A percentile compares a stretch with the other conserved stretches of the same genome.
Conservation (phyloP, 2,797 vertebrate species). For the Crocidura indochinensis region DNA sequence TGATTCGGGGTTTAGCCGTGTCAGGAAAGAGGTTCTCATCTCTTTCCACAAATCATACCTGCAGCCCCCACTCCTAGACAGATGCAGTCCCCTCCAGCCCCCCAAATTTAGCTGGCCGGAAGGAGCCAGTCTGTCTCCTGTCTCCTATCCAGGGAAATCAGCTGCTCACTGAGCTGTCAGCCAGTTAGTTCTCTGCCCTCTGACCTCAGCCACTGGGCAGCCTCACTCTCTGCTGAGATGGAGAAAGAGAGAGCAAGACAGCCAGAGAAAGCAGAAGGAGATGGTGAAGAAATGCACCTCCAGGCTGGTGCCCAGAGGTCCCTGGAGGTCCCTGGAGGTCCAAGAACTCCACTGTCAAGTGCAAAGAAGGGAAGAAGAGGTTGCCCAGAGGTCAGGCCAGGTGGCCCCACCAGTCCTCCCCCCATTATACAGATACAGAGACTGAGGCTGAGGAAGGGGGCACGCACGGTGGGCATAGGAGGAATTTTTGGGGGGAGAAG, state of each 20-base stretch:
- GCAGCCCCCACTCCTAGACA: neutral
- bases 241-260: too few relatives aligned
- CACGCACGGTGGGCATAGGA: too few relatives aligned
- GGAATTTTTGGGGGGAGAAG: neutral
- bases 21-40: neutral
- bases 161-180: constrained; percentile 55
- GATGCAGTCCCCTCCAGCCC: neutral
- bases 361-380: neutral
- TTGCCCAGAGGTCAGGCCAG: neutral
- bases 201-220: constrained; percentile 41
- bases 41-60: constrained; percentile 37
- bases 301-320: neutral
- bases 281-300: neutral
- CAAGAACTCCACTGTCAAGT: neutral
- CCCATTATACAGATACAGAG: constrained; percentile 16
- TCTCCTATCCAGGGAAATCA: neutral
- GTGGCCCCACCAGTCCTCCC: neutral
- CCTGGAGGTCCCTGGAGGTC: neutral
- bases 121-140: constrained; percentile 50
- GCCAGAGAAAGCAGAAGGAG: neutral
- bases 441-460: constrained; percentile 24
- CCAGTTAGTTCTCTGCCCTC: constrained; percentile 27
- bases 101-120: constrained; percentile 7
- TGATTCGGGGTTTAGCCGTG: neutral
- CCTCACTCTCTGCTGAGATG: neutral